Base-by-base conservation (phyloP, 1,140 invertebrate species). In the Pseudomyrmex cubaensis region DNA sequence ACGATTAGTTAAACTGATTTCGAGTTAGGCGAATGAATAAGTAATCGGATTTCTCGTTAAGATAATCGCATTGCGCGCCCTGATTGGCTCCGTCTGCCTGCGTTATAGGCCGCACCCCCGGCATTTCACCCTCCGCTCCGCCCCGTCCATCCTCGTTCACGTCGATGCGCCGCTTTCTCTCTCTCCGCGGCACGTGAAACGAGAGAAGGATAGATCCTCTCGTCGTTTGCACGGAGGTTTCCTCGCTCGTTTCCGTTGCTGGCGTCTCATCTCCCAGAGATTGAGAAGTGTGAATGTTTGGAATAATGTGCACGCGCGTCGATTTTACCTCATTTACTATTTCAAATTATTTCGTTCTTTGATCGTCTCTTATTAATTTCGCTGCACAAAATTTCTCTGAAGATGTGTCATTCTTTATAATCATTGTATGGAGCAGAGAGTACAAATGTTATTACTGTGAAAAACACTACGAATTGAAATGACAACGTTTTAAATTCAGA, bases 1-100 rank as follows among this genome's bases (percentile, higher is more conserved):
- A 93, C 93, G 93, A 94, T 94, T 94, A 94, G 93, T 94, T 94
- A 94, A 94, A 94, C 93, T 94, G 93, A 94, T 94, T 94, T 94
- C 92, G 90, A 94, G 93, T 93, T 93, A 93, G 92, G 92, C 91
- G 92, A 94, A 94, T 94, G 93, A 94, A 94, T 94, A 94, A 94
- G 93, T 94, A 94, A 94, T 94, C 93, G 92, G 93, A 94, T 94
- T 94, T 93, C 93, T 93, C 93, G 93, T 94, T 94, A 94, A 94
- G 93, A 91, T 94, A 94, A 94, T 94, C 93, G 92, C 91, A 94
- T 94, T 94, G 93, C 90, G 93, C 90, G 89, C 87, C 90, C 92
- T 93, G 92, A 93, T 93, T 93, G 92, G 92, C 92, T 93, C 90
- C 92, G 91, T 92, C 92, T 92, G 92, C 89, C 91, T 87, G 87